Evolutionary conservation across 2,888 invertebrate genomes (phyloP).

Genomic region (Parnassius glacialis): DNA sequence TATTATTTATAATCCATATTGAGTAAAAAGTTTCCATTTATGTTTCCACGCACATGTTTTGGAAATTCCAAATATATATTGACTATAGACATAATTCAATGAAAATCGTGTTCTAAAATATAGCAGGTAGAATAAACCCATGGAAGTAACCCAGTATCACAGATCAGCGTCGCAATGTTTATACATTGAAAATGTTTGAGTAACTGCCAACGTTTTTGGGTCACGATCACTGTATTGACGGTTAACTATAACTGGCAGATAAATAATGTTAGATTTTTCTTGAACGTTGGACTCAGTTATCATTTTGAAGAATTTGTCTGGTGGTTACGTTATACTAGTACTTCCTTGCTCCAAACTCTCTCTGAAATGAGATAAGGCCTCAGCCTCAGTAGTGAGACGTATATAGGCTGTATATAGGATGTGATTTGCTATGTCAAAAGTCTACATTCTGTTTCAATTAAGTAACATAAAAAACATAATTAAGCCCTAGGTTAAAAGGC

Average conservation of each 20-base stretch:
- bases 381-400: too few relatives aligned
- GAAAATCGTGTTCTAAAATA: background rate
- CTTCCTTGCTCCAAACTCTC: too few relatives aligned
- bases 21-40: too few relatives aligned
- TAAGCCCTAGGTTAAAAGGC: too few relatives aligned
- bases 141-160: constrained; percentile 20
- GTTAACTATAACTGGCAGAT: constrained; percentile 55
- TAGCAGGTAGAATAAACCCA: constrained; percentile 10
- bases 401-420: too few relatives aligned
- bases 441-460: too few relatives aligned
- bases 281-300: constrained; percentile 1
- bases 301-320: constrained; percentile 14
- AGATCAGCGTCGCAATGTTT: constrained; percentile 41
- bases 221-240: constrained; percentile 53
- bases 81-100: too few relatives aligned
- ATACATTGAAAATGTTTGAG: constrained; percentile 53
- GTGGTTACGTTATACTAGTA: background rate
- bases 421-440: background rate
- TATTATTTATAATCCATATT: too few relatives aligned
- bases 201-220: constrained; percentile 66
- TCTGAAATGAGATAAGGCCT: too few relatives aligned
- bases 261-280: constrained; percentile 14
- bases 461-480: too few relatives aligned
- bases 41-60: too few relatives aligned
- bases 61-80: too few relatives aligned